These are phyloP conservation scores for Drosophila anomalata DNA, from an alignment of 2,888 invertebrate genomes.

Conservation along the genomic window DNA sequence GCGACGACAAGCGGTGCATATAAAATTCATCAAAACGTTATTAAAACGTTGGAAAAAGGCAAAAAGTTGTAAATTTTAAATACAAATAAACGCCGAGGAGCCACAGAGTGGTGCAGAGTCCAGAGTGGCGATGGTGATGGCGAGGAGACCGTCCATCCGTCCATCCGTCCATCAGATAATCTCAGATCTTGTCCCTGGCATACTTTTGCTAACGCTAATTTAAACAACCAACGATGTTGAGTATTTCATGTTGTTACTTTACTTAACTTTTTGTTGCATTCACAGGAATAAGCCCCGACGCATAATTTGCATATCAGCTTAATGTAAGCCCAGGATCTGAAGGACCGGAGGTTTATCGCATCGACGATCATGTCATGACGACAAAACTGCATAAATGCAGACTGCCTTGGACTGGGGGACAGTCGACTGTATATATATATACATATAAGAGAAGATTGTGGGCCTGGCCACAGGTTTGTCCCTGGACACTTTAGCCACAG, in stretches of 20 bases:
- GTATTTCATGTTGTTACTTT: not conserved
- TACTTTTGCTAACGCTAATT: constrained; percentile 77
- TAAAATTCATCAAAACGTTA: constrained; percentile 79
- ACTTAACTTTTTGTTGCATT: constrained; percentile 33
- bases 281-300: constrained; percentile 58
- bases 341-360: constrained; percentile 43
- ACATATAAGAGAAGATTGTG: not conserved
- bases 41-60: constrained; percentile 68
- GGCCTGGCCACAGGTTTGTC: constrained; percentile 14
- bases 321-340: constrained; percentile 73
- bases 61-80: constrained; percentile 75
- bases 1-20: constrained; percentile 77
- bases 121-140: too few species aligned
- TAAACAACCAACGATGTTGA: constrained; percentile 52
- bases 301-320: constrained; percentile 78
- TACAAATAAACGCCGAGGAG: constrained; percentile 62
- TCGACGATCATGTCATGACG: constrained; percentile 64
- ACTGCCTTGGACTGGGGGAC: not conserved
- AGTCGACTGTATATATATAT: not conserved
- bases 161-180: constrained; percentile 45
- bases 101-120: too few species aligned
- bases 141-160: too few species aligned
- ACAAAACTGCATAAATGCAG: constrained; percentile 71
- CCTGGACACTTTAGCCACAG: constrained; percentile 60
- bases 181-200: constrained; percentile 55